Conservation (phyloP, 2,113 vertebrate species). For the Chaetops frenatus region DNA sequence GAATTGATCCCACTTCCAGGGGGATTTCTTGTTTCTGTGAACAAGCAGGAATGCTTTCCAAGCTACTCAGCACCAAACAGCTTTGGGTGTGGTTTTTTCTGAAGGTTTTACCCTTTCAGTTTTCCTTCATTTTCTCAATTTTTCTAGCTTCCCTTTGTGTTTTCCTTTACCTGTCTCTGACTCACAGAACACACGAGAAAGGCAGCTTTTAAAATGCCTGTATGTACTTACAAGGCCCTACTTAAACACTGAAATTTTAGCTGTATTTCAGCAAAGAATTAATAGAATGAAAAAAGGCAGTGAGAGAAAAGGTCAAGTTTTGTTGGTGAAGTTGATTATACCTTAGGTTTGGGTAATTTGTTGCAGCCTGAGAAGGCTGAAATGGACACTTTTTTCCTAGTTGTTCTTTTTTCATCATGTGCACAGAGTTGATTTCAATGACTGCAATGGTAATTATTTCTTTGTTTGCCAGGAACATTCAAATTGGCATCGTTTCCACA, state of each 20-base stretch:
- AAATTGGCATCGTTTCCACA: conserved; percentile 34
- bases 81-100: not conserved
- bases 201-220: not conserved
- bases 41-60: not conserved
- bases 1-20: not conserved
- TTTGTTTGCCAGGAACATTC: conserved; percentile 45
- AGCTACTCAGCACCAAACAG: not conserved
- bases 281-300: not conserved
- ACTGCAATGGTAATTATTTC: conserved; percentile 37
- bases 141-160: not conserved
- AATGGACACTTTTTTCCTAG: not conserved
- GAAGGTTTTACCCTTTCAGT: not conserved
- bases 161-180: not conserved
- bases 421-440: not conserved
- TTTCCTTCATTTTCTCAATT: not conserved
- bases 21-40: not conserved
- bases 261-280: not conserved
- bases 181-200: not conserved
- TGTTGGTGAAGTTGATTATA: not conserved
- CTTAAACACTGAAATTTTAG: not conserved
- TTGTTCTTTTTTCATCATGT: not conserved
- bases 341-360: not conserved
- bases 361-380: not conserved
- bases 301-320: not conserved
- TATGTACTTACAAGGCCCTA: not conserved